A percentile compares a stretch with the other conserved stretches of the same genome.
Evolutionary conservation across 2,113 vertebrate genomes (phyloP).

Genomic region (Dasyurus viverrinus): DNA sequence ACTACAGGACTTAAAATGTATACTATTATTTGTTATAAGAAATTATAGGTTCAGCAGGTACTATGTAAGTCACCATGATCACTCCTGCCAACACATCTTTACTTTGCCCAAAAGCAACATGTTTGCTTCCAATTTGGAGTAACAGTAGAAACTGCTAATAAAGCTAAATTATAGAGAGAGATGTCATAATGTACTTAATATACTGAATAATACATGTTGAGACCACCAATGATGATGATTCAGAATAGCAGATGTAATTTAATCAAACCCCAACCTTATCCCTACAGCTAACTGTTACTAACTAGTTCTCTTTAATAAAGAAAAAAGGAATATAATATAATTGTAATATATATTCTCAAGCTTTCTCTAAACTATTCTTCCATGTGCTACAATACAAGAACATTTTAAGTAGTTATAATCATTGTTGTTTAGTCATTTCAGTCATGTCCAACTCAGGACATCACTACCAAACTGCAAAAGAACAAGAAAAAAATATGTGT

Average conservation of each 20-base stretch:
- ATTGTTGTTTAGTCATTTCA: background rate
- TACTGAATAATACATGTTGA: background rate
- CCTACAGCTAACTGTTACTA: background rate
- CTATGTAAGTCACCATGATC: conserved; percentile 16
- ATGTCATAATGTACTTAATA: background rate
- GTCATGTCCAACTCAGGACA: no score
- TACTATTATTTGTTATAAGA: conserved; percentile 38
- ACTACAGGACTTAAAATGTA: conserved; percentile 46
- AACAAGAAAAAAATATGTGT: background rate
- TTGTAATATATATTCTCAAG: background rate
- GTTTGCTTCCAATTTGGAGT: background rate
- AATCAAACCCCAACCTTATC: background rate
- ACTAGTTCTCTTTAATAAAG: background rate
- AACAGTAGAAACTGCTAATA: conserved; percentile 14
- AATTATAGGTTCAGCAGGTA: conserved; percentile 72
- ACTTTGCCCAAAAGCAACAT: conserved; percentile 16
- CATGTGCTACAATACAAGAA: background rate
- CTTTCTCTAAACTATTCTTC: background rate
- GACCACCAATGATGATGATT: background rate
- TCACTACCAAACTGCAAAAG: background rate
- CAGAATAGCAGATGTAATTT: background rate
- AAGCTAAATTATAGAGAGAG: background rate
- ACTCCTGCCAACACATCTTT: conserved; percentile 37
- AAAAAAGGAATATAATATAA: background rate
- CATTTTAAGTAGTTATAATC: background rate